These are phyloP conservation scores for Lapara coniferarum DNA, from an alignment of 2,888 invertebrate genomes.

Conservation along the genomic window DNA sequence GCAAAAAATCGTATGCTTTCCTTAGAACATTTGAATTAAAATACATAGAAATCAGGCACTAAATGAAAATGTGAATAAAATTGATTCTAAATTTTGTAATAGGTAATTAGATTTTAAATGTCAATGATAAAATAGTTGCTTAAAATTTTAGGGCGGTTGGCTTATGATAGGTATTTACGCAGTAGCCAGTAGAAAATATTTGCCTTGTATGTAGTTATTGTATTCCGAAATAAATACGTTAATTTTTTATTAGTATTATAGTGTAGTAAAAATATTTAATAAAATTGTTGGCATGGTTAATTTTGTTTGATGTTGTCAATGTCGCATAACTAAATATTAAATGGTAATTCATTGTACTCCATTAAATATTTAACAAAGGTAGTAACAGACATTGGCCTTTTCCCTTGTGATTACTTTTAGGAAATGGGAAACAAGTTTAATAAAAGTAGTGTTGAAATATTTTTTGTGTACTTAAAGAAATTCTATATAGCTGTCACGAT, in stretches of 20 bases:
- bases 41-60: conserved; percentile 17
- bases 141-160: conserved; percentile 54
- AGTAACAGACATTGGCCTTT: conserved; percentile 30
- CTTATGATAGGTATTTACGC: conserved; percentile 52
- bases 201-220: conserved; percentile 45
- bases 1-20: conserved; percentile 67
- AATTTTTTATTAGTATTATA: conserved; percentile 49
- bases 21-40: conserved; percentile 59
- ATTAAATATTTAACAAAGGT: conserved; percentile 6
- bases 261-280: conserved; percentile 49
- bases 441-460: conserved; percentile 44
- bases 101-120: conserved; percentile 31
- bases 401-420: conserved; percentile 34
- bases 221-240: conserved; percentile 39
- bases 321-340: conserved; percentile 37
- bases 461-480: conserved; percentile 44
- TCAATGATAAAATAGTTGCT: conserved; percentile 49
- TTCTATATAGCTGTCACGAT: conserved; percentile 46
- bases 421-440: conserved; percentile 47
- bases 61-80: conserved; percentile 21
- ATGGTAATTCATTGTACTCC: conserved; percentile 14
- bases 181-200: conserved; percentile 39
- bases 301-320: conserved; percentile 35
- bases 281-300: conserved; percentile 63
- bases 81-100: conserved; percentile 38